Conservation (phyloP, 2,797 vertebrate genomes). For the Micromesistius poutassou region DNA sequence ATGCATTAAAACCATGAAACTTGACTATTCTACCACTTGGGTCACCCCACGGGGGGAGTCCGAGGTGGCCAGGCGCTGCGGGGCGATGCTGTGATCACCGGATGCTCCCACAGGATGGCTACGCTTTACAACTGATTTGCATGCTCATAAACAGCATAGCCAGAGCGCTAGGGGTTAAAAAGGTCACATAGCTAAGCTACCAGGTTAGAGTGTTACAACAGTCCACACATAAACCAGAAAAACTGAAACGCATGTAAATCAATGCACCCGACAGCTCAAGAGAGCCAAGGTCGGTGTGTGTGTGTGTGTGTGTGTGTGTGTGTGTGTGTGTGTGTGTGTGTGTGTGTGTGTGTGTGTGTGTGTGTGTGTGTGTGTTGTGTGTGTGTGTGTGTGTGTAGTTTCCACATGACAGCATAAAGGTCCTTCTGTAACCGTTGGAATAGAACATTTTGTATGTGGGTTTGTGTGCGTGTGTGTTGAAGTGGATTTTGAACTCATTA, state of each 20-base stretch:
- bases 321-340: background rate
- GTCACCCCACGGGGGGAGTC: background rate
- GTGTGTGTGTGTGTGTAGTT: background rate
- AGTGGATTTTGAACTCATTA: constrained; percentile 41
- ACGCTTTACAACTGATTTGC: background rate
- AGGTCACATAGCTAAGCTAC: background rate
- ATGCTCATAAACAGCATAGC: background rate
- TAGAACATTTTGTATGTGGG: no score
- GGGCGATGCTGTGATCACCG: no score
- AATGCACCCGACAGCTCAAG: constrained; percentile 22
- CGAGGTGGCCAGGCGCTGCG: background rate
- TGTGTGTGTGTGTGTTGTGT: background rate
- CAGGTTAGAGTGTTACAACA: background rate
- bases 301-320: background rate
- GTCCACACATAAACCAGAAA: background rate
- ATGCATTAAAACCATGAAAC: no score
- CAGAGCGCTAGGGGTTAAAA: background rate
- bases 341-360: background rate
- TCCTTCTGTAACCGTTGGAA: no score
- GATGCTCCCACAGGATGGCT: no score
- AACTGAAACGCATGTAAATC: constrained; percentile 13
- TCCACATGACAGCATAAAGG: no score
- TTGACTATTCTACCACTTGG: no score
- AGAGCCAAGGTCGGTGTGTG: constrained; percentile 25
- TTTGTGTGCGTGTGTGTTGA: background rate